Conservation (phyloP, 2,888 invertebrate species). For the Pachliopta kotzebuea region DNA sequence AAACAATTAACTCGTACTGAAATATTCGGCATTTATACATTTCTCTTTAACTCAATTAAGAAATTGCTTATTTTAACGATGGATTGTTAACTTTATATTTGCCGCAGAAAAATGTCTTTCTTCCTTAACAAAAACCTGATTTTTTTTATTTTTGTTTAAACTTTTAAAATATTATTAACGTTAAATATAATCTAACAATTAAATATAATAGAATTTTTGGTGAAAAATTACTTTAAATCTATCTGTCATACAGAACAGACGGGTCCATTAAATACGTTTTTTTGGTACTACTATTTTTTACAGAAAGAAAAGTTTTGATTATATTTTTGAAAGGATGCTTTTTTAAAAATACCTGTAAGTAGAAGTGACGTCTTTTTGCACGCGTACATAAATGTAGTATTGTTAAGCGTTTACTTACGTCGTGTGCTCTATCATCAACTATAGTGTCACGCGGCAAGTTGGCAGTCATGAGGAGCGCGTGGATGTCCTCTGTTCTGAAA, state of each 20-base stretch:
- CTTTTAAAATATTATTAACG: no score
- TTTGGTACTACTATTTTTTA: neutral
- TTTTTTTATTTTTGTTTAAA: constrained; percentile 4
- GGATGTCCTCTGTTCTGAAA: constrained; percentile 94
- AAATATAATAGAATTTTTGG: neutral
- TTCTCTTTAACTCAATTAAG: neutral
- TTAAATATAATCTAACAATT: no score
- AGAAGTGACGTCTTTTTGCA: no score
- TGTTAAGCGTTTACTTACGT: constrained; percentile 56
- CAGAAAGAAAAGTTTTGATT: no score
- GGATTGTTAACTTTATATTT: constrained; percentile 15
- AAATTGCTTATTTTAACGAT: constrained; percentile 1
- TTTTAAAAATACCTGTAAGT: neutral
- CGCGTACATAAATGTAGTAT: neutral
- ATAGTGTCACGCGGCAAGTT: constrained; percentile 86
- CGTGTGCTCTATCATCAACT: constrained; percentile 70
- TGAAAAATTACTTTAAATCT: neutral
- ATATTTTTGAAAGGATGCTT: neutral
- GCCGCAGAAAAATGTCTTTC: constrained; percentile 1
- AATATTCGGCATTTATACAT: neutral
- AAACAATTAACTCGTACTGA: neutral
- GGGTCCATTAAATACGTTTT: neutral
- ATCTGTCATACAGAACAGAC: neutral
- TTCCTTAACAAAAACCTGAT: no score
- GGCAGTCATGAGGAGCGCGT: constrained; percentile 87